These are phyloP conservation scores for Tenualosa thibaudeaui DNA, from an alignment of 2,797 vertebrate species.

Conservation along the genomic window DNA sequence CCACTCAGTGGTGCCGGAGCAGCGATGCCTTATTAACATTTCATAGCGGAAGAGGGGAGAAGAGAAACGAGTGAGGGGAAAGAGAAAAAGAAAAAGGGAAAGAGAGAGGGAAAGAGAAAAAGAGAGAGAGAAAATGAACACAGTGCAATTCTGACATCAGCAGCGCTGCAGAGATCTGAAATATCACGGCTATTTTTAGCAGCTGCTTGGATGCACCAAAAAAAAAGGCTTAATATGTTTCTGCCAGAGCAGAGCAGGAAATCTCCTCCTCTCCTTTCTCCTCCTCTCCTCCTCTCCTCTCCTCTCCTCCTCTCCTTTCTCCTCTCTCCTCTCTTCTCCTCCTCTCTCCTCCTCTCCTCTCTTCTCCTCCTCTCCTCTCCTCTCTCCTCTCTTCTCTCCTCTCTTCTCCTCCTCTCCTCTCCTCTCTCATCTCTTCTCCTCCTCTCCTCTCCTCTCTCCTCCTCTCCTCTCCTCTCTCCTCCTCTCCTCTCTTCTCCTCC, in stretches of 20 bases:
- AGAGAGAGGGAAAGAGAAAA: too few relatives aligned
- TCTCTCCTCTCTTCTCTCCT: too few relatives aligned
- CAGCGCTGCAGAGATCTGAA: slow-evolving; percentile 28
- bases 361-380: too few relatives aligned
- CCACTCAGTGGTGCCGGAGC: neutral
- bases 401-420: too few relatives aligned
- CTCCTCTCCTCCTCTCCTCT: too few relatives aligned
- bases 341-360: too few relatives aligned
- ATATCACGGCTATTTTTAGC: slow-evolving; percentile 60
- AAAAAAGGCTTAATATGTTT: slow-evolving; percentile 30
- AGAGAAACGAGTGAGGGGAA: neutral
- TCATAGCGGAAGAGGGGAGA: slow-evolving; percentile 35
- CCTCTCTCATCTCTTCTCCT: too few relatives aligned
- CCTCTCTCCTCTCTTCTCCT: too few relatives aligned
- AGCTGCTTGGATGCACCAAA: slow-evolving; percentile 55
- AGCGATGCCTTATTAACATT: slow-evolving; percentile 57
- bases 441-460: too few relatives aligned
- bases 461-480: too few relatives aligned
- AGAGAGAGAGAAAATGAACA: neutral
- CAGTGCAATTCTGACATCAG: slow-evolving; percentile 4
- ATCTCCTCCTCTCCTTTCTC: neutral
- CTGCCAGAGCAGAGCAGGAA: neutral
- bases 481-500: too few relatives aligned
- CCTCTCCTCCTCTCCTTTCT: too few relatives aligned
- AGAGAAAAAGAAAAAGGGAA: neutral